These are phyloP conservation scores for Passer montanus DNA, from an alignment of 2,113 vertebrate species.

Conservation along the genomic window DNA sequence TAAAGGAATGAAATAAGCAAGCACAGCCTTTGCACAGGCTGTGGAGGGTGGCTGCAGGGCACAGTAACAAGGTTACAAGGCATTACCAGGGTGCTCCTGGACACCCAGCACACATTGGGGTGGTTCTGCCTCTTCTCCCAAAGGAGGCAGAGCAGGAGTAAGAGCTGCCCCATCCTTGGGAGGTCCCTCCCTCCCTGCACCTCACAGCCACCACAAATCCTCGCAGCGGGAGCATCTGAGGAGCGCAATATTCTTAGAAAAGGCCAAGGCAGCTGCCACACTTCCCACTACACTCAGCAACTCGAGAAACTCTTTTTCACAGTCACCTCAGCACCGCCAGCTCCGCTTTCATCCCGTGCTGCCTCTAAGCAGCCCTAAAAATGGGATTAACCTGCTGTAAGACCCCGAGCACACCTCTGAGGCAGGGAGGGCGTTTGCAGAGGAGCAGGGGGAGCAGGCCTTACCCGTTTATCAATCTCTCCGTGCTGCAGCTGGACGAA, in stretches of 20 bases:
- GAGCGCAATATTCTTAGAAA: neutral
- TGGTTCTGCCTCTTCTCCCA: neutral
- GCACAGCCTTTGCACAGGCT: neutral
- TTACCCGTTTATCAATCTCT: slow-evolving; percentile 99
- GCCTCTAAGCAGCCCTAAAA: neutral
- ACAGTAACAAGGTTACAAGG: neutral
- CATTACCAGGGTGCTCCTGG: neutral
- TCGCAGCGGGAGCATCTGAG: neutral
- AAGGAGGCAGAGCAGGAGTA: neutral
- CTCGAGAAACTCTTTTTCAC: slow-evolving; percentile 1
- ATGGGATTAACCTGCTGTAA: neutral
- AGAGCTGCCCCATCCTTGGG: neutral
- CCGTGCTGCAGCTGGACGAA: slow-evolving; percentile 99
- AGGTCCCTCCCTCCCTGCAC: neutral
- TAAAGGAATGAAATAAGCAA: neutral
- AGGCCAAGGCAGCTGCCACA: slow-evolving; percentile 41
- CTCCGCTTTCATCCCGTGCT: neutral
- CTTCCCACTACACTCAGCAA: slow-evolving; percentile 13
- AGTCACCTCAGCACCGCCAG: slow-evolving; percentile 49
- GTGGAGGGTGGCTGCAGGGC: neutral
- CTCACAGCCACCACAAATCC: neutral
- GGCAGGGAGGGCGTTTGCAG: neutral
- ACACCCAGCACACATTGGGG: neutral
- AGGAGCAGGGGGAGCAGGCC: slow-evolving; percentile 24
- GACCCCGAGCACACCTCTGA: neutral